Conservation (phyloP, 2,888 invertebrate genomes). For the Leucozona laternaria region DNA sequence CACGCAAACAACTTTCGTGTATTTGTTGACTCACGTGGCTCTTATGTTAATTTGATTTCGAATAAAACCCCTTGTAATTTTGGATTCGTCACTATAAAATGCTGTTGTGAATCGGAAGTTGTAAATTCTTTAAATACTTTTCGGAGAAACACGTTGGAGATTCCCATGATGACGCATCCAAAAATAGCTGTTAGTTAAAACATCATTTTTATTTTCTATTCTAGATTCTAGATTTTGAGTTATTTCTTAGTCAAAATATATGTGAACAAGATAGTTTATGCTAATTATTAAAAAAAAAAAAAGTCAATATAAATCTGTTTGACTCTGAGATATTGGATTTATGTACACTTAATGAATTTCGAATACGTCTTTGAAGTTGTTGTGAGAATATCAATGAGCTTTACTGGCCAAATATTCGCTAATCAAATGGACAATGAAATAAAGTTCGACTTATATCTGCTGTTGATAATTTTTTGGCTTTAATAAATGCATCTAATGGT, state of each 20-base stretch:
- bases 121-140: conserved; percentile 20
- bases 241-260: background rate
- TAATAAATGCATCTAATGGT: conserved; percentile 34
- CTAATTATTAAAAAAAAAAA: background rate
- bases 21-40: conserved; percentile 6
- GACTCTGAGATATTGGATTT: background rate
- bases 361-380: background rate
- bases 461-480: background rate
- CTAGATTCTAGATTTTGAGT: background rate
- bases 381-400: conserved; percentile 9
- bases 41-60: background rate
- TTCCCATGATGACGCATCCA: conserved; percentile 16
- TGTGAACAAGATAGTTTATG: background rate
- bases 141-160: conserved; percentile 5
- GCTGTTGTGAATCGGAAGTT: conserved; percentile 11
- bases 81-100: conserved; percentile 3
- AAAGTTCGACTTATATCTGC: background rate
- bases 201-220: conserved; percentile 17
- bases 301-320: background rate
- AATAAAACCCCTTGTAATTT: background rate
- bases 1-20: background rate
- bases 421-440: conserved; percentile 10
- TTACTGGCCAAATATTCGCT: background rate
- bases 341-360: background rate
- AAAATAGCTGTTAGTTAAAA: background rate